Percentiles rank a stretch among this genome's conserved stretches.
Conservation (phyloP, 1,140 invertebrate genomes). For the Leptopilina boulardi region DNA sequence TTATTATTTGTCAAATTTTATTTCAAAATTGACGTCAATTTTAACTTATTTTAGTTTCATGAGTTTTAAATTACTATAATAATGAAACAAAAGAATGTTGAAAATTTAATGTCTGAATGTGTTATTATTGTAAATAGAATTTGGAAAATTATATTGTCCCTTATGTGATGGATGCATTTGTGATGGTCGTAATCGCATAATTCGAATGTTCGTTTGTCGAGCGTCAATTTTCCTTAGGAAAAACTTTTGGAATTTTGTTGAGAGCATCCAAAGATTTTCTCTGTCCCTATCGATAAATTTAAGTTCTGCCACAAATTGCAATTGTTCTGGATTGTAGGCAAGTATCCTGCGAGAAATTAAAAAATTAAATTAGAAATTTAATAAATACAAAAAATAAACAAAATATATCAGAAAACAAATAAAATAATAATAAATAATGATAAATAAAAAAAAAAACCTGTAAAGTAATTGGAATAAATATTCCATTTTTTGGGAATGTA, state of each 20-base stretch:
- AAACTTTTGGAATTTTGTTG: conserved; percentile 86
- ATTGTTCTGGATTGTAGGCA: conserved; percentile 80
- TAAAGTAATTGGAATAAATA: too few relatives aligned
- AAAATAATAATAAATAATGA: neutral
- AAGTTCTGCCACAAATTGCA: conserved; percentile 87
- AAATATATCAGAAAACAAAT: neutral
- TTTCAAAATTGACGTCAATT: too few relatives aligned
- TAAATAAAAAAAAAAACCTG: conserved; percentile 2
- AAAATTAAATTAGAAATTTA: conserved; percentile 33
- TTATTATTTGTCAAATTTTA: too few relatives aligned
- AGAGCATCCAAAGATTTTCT: conserved; percentile 82
- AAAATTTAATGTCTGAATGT: conserved; percentile 38
- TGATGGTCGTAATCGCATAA: conserved; percentile 76
- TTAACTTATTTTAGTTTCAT: too few relatives aligned
- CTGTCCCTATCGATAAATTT: conserved; percentile 80
- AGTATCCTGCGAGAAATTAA: conserved; percentile 78
- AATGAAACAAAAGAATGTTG: too few relatives aligned
- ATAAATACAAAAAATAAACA: conserved; percentile 34
- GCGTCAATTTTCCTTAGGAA: conserved; percentile 80
- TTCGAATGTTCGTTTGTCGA: conserved; percentile 80
- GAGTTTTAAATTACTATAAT: too few relatives aligned
- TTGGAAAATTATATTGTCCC: conserved; percentile 33
- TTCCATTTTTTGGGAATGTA: too few relatives aligned
- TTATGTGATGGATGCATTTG: conserved; percentile 21
- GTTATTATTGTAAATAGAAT: conserved; percentile 60